Evolutionary conservation across 1,140 invertebrate genomes (phyloP).

Genomic region (Geopemphigus sp.): DNA sequence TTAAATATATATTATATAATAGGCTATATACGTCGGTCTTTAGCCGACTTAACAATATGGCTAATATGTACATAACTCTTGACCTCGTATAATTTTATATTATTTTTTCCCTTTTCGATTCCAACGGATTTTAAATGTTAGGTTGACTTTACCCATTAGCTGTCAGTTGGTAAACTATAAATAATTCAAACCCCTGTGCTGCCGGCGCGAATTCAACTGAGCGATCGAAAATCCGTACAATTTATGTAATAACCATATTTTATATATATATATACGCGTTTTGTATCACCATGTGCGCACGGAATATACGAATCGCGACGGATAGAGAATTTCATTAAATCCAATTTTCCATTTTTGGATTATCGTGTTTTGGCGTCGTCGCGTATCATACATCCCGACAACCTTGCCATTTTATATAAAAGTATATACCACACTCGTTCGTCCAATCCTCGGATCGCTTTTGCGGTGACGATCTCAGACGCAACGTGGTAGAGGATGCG

Average conservation of each 20-base stretch:
- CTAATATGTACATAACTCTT: background rate
- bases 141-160: constrained; percentile 9
- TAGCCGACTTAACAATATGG: background rate
- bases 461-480: background rate
- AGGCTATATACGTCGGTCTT: background rate
- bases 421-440: background rate
- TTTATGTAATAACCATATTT: background rate
- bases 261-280: background rate
- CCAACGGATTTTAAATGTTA: background rate
- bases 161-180: constrained; percentile 13
- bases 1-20: background rate
- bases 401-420: too few species aligned
- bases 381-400: too few species aligned
- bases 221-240: background rate
- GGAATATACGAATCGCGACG: too few species aligned
- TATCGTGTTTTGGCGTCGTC: background rate
- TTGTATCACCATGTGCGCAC: too few species aligned
- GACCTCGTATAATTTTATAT: background rate
- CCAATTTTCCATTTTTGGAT: background rate
- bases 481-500: too few species aligned
- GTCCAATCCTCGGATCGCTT: background rate
- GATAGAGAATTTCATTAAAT: background rate
- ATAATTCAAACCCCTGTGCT: background rate
- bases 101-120: background rate
- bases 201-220: background rate